Base-by-base conservation (phyloP, 2,113 vertebrate genomes). In the Rhinogobius similis region DNA sequence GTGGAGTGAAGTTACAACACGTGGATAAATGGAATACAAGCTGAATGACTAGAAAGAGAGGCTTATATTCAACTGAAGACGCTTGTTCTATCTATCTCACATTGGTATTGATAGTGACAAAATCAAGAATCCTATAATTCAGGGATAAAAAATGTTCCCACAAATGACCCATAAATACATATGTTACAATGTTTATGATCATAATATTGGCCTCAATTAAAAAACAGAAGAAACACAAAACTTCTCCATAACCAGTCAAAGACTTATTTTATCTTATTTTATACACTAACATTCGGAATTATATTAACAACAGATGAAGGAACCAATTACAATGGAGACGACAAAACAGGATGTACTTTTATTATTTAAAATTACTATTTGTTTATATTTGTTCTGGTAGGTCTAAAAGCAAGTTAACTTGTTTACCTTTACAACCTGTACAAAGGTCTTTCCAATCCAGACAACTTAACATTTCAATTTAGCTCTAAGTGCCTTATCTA, bases 1-100 rank as follows among this genome's bases (percentile, higher is more conserved):
- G 67, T 41, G 61, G 73, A 67, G 18, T 79, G 41, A 67, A 72
- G 67, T 80, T 86, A 74, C 76, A 63, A 72, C 74, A 81, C 18
- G 2, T 58, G 68, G 62, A 41, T 13, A 29, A 73, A 76, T 75
- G 48, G 21, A 65, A 80, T 26, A 75, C 46, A 61, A 62, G 58
- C 55, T 38, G 23, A 69, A 72, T 32, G 61, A 53, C 6, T 4
- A 61, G 16, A 32, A 65, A 38, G 48, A 73, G 65, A 79, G 38
- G 64, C 14, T 26, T 26, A 27, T 5, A 50, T 41, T 0, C 5
- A 46, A 46, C 46, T 48, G 46, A 21, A 53, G 21, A 55, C 3
- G 12, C 5, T 5, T 2, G 52, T 13, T 11, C 52, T 52, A 48
- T 11, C 52, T 52, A 48, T 21, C 50, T 24, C 21, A 13, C 21